A percentile compares a stretch with the other conserved stretches of the same genome.
Evolutionary conservation across 2,113 vertebrate species (phyloP).

Genomic region (Callionymus lyra): DNA sequence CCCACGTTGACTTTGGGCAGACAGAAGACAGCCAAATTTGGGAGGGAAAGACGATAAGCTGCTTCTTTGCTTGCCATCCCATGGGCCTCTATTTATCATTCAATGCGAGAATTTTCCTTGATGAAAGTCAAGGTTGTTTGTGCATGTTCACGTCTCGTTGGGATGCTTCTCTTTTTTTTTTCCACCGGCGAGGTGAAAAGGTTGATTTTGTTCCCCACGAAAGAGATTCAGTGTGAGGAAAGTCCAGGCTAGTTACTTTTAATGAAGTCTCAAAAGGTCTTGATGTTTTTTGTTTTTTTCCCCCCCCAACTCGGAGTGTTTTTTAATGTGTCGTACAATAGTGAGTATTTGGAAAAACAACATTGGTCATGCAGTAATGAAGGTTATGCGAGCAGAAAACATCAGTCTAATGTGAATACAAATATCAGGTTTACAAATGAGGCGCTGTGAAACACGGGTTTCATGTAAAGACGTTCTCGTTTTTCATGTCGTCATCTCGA

Average conservation of each 20-base stretch:
- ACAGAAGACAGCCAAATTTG: slow-evolving; percentile 60
- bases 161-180: slow-evolving; percentile 59
- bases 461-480: not conserved
- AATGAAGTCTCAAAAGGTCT: slow-evolving; percentile 63
- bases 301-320: slow-evolving; percentile 48
- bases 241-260: slow-evolving; percentile 49
- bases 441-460: slow-evolving; percentile 17
- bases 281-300: slow-evolving; percentile 40
- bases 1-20: slow-evolving; percentile 50
- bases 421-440: not conserved
- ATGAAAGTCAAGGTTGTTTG: slow-evolving; percentile 75
- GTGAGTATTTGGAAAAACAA: slow-evolving; percentile 24
- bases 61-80: slow-evolving; percentile 62
- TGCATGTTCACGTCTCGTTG: slow-evolving; percentile 54
- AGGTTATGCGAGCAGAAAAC: slow-evolving; percentile 28
- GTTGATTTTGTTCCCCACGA: slow-evolving; percentile 53
- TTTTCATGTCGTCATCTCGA: no score
- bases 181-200: slow-evolving; percentile 68
- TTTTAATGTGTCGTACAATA: slow-evolving; percentile 46
- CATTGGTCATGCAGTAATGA: not conserved
- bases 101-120: slow-evolving; percentile 72
- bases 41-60: slow-evolving; percentile 68
- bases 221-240: slow-evolving; percentile 55
- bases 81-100: slow-evolving; percentile 70
- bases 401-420: slow-evolving; percentile 25